Conservation (phyloP, 2,888 invertebrate genomes). For the Spicauda simplicius region DNA sequence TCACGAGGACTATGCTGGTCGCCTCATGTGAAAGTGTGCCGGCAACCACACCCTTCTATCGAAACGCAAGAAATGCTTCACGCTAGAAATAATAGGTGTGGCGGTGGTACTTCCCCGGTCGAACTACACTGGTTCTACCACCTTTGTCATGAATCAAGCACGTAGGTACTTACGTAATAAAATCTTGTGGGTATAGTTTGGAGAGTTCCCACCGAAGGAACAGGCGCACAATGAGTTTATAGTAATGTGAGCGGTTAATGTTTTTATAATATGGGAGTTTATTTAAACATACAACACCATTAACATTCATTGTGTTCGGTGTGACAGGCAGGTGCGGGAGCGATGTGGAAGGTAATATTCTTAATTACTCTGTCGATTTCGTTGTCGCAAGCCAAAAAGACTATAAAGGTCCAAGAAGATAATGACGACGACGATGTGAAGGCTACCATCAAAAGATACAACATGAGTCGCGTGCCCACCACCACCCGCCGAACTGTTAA, state of each 20-base stretch:
- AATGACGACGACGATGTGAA: constrained; percentile 23
- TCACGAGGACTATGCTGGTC: too few relatives aligned
- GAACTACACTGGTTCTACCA: too few relatives aligned
- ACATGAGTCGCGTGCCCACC: constrained; percentile 42
- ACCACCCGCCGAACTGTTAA: constrained; percentile 39
- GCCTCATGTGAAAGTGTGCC: too few relatives aligned
- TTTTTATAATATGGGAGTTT: constrained; percentile 42
- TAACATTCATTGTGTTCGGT: constrained; percentile 15
- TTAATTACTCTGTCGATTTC: constrained; percentile 12
- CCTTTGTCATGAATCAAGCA: too few relatives aligned
- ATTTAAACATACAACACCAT: constrained; percentile 37
- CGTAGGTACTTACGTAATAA: not conserved
- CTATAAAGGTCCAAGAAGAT: constrained; percentile 17
- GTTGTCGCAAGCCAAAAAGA: constrained; percentile 8
- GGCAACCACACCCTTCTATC: too few relatives aligned
- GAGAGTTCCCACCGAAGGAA: not conserved
- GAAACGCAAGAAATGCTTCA: too few relatives aligned
- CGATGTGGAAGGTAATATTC: constrained; percentile 31
- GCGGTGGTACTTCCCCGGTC: too few relatives aligned
- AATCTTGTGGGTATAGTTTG: not conserved
- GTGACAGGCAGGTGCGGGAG: constrained; percentile 9
- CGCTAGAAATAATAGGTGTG: too few relatives aligned
- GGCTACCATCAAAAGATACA: constrained; percentile 15
- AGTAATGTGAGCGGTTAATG: constrained; percentile 18
- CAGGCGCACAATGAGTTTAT: not conserved